These are phyloP conservation scores for Lagodon rhomboides DNA, from an alignment of 2,797 vertebrate genomes.

Conservation along the genomic window DNA sequence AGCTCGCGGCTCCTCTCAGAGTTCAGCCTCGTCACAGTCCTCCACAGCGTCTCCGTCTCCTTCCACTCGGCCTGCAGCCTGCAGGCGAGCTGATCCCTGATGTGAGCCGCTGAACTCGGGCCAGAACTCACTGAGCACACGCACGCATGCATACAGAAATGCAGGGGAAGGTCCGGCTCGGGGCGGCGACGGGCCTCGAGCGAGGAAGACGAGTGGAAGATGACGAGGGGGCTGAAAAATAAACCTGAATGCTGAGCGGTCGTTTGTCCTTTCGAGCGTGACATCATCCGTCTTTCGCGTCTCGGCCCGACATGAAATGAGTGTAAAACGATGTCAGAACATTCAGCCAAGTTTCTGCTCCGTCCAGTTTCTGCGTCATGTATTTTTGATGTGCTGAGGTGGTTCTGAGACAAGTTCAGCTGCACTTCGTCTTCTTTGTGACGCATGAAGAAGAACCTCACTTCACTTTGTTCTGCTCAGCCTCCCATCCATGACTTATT, in stretches of 20 bases:
- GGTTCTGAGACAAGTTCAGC: constrained; percentile 16
- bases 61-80: constrained; percentile 32
- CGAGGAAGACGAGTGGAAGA: constrained; percentile 41
- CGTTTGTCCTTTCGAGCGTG: constrained; percentile 17
- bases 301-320: constrained; percentile 17
- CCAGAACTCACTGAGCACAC: constrained; percentile 56
- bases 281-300: constrained; percentile 6
- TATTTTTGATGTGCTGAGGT: constrained; percentile 16
- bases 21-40: background rate
- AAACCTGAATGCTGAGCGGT: constrained; percentile 24
- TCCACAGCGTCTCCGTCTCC: background rate
- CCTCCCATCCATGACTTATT: constrained; percentile 27
- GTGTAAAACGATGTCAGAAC: constrained; percentile 19
- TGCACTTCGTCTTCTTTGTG: constrained; percentile 5
- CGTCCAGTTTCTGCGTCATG: background rate
- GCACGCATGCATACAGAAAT: constrained; percentile 48
- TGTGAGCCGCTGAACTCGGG: constrained; percentile 48
- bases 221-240: background rate
- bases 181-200: constrained; percentile 25
- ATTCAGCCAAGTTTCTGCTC: constrained; percentile 3
- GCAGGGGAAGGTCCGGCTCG: constrained; percentile 28
- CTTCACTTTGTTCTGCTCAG: constrained; percentile 36
- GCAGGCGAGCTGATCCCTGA: constrained; percentile 46
- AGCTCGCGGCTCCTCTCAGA: background rate
- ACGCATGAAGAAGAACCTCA: constrained; percentile 30